phyloP scores from a whole-genome alignment of 2,113 vertebrate species.

The Illadopsis cleaveri region DNA sequence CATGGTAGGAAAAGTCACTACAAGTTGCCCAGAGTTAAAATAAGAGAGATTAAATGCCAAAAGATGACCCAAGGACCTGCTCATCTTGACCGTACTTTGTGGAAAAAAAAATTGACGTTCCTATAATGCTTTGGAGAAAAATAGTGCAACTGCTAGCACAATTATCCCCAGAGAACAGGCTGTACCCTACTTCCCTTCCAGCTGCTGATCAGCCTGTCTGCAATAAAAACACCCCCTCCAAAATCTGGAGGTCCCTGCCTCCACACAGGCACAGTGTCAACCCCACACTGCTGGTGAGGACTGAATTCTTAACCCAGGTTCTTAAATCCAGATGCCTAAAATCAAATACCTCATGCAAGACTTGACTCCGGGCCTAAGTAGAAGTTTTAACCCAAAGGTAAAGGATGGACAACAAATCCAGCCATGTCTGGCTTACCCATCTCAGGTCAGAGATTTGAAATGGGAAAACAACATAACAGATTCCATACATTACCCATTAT shows the following conservation, averaged over 20 bases:
- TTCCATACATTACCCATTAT: not conserved
- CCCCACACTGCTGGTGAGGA: not conserved
- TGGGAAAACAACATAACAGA: not conserved
- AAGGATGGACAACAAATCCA: not conserved
- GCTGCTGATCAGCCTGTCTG: not conserved
- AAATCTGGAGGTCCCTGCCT: not conserved
- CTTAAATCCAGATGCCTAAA: not conserved
- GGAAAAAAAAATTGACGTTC: not conserved
- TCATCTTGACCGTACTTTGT: not conserved
- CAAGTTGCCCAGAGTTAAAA: not conserved
- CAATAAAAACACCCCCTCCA: not conserved
- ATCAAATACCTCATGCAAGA: not conserved
- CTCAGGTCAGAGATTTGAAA: not conserved
- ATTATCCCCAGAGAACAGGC: not conserved
- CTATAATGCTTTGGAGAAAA: not conserved
- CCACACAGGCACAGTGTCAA: not conserved
- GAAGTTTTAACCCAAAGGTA: not conserved
- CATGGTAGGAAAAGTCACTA: not conserved
- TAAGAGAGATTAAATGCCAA: not conserved
- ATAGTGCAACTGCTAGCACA: not conserved
- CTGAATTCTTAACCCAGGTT: not conserved
- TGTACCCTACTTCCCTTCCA: not conserved
- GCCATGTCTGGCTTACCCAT: rapidly evolving
- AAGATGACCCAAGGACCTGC: not conserved
- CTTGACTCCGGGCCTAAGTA: not conserved